phyloP scores from a whole-genome alignment of 2,113 vertebrate species.

The Muntiacus muntjak region DNA sequence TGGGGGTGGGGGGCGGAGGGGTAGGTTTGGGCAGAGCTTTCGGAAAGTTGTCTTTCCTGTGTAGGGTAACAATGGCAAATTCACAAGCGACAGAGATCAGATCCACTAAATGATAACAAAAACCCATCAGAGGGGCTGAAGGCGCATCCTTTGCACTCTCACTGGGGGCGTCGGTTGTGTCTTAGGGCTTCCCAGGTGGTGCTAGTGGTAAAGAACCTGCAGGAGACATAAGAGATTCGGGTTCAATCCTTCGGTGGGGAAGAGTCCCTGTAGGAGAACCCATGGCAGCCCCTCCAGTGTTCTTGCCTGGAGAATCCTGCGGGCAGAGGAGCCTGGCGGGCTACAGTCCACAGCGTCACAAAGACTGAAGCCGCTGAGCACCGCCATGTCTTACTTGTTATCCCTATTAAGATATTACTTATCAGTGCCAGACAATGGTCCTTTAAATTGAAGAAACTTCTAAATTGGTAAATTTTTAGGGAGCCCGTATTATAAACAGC shows the following conservation, averaged over 20 bases:
- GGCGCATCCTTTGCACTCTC: background rate
- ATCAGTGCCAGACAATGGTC: background rate
- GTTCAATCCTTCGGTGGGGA: background rate
- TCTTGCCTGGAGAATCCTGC: background rate
- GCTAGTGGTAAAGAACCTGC: background rate
- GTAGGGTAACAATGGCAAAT: background rate
- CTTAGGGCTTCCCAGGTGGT: background rate
- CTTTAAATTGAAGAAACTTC: background rate
- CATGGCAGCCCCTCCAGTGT: background rate
- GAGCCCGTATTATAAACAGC: background rate
- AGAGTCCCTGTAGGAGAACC: background rate
- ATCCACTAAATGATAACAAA: background rate
- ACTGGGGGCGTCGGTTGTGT: background rate
- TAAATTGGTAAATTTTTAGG: background rate
- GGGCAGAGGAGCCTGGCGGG: background rate
- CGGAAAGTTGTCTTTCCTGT: background rate
- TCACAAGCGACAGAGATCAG: background rate
- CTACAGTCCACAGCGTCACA: background rate
- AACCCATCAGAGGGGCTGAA: background rate
- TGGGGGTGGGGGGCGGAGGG: rapidly evolving
- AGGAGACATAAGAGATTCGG: background rate
- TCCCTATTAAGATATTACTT: background rate
- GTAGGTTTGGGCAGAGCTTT: background rate
- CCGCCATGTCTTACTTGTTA: background rate
- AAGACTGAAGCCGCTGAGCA: background rate